Percentiles rank a stretch among this genome's conserved stretches.
phyloP scores from a whole-genome alignment of 2,888 invertebrate genomes.

The Netelia virgata region DNA sequence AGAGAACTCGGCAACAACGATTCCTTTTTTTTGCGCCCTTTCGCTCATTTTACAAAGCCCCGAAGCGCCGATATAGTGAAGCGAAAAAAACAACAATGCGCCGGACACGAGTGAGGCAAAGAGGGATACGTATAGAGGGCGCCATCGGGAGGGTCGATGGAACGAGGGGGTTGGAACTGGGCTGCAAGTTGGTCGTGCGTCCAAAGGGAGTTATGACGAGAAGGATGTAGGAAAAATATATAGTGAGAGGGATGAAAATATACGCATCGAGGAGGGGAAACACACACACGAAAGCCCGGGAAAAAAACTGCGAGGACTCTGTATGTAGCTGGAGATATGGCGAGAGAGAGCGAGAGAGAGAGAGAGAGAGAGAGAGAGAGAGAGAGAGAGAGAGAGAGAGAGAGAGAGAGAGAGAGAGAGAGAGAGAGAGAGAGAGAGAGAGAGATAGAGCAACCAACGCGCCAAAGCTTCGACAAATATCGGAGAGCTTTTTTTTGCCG shows the following conservation, averaged over 20 bases:
- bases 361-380: conserved; percentile 4
- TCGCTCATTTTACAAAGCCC: conserved; percentile 55
- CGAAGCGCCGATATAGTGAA: conserved; percentile 14
- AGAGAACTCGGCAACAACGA: conserved; percentile 23
- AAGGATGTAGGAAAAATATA: conserved; percentile 27
- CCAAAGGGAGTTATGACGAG: conserved; percentile 60
- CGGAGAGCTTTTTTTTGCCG: conserved; percentile 58
- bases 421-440: too few relatives aligned
- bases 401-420: conserved; percentile 6
- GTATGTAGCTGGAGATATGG: conserved; percentile 38
- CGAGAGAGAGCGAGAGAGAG: conserved; percentile 21
- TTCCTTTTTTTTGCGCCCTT: conserved; percentile 47
- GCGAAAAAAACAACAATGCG: conserved; percentile 43
- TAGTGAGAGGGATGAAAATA: conserved; percentile 56
- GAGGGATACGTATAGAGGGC: conserved; percentile 25
- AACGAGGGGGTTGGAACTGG: conserved; percentile 31
- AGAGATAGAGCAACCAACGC: conserved; percentile 9
- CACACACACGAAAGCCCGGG: conserved; percentile 57
- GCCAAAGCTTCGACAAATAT: conserved; percentile 68
- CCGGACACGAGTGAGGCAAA: conserved; percentile 54
- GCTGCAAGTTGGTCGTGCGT: conserved; percentile 55
- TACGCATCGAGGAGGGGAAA: conserved; percentile 16
- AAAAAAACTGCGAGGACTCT: conserved; percentile 76
- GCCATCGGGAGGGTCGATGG: conserved; percentile 35
- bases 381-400: conserved; percentile 10